Conservation (phyloP, 2,888 invertebrate species). For the Deroplatys truncata region DNA sequence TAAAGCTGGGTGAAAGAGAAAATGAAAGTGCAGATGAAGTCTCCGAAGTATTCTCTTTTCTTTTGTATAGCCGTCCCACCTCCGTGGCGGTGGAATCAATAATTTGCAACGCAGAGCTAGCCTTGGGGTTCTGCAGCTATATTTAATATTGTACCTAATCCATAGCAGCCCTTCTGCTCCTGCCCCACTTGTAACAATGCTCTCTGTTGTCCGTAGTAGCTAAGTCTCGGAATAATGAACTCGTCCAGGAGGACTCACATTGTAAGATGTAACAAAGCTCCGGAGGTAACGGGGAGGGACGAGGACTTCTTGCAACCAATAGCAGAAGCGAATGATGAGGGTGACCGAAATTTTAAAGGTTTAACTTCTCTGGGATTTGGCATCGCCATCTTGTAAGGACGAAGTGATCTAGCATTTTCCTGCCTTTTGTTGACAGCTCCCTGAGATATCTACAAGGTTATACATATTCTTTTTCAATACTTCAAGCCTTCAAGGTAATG, state of each 20-base stretch:
- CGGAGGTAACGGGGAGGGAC: background rate
- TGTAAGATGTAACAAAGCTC: background rate
- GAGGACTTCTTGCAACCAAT: background rate
- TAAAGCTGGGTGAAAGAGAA: background rate
- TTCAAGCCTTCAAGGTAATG: too few relatives aligned
- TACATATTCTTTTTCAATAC: too few relatives aligned
- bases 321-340: background rate
- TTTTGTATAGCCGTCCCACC: background rate
- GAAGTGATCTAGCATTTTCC: too few relatives aligned
- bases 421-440: too few relatives aligned
- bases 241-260: background rate
- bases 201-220: background rate
- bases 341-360: background rate
- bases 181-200: background rate
- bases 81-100: background rate
- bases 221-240: background rate
- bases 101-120: background rate
- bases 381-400: too few relatives aligned
- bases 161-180: background rate
- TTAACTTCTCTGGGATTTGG: background rate
- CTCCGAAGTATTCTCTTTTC: background rate
- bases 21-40: background rate
- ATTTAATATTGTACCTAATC: background rate
- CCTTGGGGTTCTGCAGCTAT: background rate
- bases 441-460: too few relatives aligned